Conservation (phyloP, 30 jellyfish, hydroid and myxozoan species). For the Aurelia sp. region DNA sequence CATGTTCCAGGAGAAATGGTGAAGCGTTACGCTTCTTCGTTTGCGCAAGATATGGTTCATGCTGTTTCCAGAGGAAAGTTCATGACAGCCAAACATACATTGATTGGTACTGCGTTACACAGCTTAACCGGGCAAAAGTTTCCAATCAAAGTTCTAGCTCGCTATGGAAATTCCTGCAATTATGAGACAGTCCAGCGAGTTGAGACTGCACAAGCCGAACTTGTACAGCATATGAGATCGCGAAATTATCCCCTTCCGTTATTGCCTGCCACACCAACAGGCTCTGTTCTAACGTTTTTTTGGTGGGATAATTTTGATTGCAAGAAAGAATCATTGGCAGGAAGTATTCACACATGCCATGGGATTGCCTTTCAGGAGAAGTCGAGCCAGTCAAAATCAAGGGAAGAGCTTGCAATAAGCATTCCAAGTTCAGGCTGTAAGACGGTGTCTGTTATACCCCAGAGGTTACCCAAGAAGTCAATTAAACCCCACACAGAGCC, state of each 20-base stretch:
- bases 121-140: constrained; percentile 31
- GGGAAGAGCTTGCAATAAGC: constrained; percentile 22
- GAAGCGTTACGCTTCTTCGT: constrained; percentile 17
- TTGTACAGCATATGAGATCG: constrained; percentile 40
- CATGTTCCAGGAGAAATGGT: constrained; percentile 37
- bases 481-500: constrained; percentile 27
- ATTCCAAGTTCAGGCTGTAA: constrained; percentile 10
- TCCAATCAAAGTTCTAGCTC: constrained; percentile 16
- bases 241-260: constrained; percentile 38
- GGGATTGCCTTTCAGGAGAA: constrained; percentile 51
- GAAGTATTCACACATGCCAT: constrained; percentile 25
- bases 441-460: constrained; percentile 3
- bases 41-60: constrained; percentile 25
- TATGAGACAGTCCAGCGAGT: constrained; percentile 26
- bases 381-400: neutral
- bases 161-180: constrained; percentile 19
- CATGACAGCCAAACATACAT: constrained; percentile 26
- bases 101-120: constrained; percentile 32
- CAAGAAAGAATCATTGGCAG: constrained; percentile 23
- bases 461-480: constrained; percentile 5
- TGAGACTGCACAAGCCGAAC: constrained; percentile 60
- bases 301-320: constrained; percentile 26
- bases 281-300: neutral
- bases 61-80: constrained; percentile 35
- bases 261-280: constrained; percentile 12